phyloP scores from a whole-genome alignment of 2,113 vertebrate species.

The Hipposideros armiger region DNA sequence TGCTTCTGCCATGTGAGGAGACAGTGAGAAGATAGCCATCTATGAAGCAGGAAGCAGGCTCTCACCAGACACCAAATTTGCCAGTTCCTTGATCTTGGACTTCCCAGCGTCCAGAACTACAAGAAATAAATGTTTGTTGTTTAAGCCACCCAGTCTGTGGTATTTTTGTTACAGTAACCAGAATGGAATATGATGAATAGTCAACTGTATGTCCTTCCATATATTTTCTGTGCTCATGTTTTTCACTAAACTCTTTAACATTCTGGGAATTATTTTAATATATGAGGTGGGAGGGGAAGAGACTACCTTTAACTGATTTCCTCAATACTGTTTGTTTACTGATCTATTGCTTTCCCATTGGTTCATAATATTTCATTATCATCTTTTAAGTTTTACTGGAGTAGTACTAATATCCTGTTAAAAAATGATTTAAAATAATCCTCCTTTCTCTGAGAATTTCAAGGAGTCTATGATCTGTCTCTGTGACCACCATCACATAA shows the following conservation, averaged over 20 bases:
- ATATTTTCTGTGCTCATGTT: neutral
- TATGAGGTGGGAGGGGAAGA: neutral
- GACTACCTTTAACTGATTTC: neutral
- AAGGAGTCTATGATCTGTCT: neutral
- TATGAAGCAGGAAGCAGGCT: neutral
- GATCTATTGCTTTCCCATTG: neutral
- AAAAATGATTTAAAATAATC: neutral
- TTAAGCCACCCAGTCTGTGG: neutral
- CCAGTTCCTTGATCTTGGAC: neutral
- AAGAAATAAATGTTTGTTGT: neutral
- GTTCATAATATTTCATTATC: constrained; percentile 33
- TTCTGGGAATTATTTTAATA: constrained; percentile 36
- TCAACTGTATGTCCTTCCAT: neutral
- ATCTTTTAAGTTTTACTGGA: neutral
- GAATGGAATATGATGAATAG: neutral
- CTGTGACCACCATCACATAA: neutral
- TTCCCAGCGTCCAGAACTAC: neutral
- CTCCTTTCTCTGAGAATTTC: neutral
- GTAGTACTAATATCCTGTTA: neutral
- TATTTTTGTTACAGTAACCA: neutral
- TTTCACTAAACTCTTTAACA: neutral
- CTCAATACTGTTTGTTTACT: neutral
- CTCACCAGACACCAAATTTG: neutral
- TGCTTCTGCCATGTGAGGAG: neutral
- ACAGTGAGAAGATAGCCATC: neutral